Base-by-base conservation (phyloP, 2,113 vertebrate species). In the Perccottus glenii region DNA sequence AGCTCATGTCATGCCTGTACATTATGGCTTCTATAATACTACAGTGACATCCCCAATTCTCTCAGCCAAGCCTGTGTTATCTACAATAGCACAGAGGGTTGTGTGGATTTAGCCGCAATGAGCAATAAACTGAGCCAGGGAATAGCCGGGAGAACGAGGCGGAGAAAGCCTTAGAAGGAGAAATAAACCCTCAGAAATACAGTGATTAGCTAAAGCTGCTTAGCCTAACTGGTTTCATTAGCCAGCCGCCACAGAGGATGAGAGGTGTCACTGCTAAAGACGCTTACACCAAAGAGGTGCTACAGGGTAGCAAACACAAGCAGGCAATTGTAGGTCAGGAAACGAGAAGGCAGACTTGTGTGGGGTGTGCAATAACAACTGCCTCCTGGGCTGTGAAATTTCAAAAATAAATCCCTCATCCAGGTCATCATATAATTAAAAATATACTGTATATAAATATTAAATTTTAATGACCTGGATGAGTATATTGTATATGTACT, bases 191-290 rank as follows among this genome's bases (percentile, higher is more conserved):
- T 43, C 53, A 56, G 48, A 71, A 79, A 70, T 60, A 65, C 67
- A 27, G 67, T 16, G 77, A 78, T 85, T 81, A 82, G 75, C 45
- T n/a, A 78, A 86, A 87, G 78, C 80, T 78, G 53, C 78, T 85
- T 77, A 87, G 67, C 51, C 75, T 65, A 75, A 68, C 67, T 19
- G 72, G 60, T 83, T 84, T 73, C 52, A 82, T 84, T 73, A 86
- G 66, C 38, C 48, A 52, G 65, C 63, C 42, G 49, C 66, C 51
- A 47, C 49, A 46, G 65, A 70, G 77, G 67, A 78, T 50, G 70
- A 73, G 72, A 61, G 36, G 72, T 75, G 62, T 71, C 80, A 62
- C 11, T 12, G 62, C 11, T 36, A 60, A 73, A 19, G 63, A 85
- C 40, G 56, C 15, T 70, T n/a, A 15, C 33, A 51, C 60, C 70